A percentile compares a stretch with the other conserved stretches of the same genome.
phyloP scores from a whole-genome alignment of 2,888 invertebrate genomes.

The Helicoverpa assulta region DNA sequence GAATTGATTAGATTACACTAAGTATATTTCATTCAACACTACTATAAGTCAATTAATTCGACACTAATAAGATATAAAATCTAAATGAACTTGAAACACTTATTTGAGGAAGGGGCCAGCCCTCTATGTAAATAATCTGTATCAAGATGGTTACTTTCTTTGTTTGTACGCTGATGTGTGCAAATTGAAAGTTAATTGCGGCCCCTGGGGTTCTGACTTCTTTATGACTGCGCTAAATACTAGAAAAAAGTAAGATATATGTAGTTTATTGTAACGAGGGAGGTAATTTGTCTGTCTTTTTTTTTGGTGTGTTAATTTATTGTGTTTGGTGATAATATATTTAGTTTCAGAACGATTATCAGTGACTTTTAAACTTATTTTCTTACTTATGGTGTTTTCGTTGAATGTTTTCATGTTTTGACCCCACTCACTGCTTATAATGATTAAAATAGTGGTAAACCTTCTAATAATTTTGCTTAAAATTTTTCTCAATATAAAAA shows the following conservation, averaged over 20 bases:
- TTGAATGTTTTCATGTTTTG: no score
- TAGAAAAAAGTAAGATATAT: conserved; percentile 55
- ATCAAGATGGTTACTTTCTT: conserved; percentile 75
- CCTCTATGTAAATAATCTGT: conserved; percentile 53
- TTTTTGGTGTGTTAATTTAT: conserved; percentile 25
- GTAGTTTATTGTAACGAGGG: conserved; percentile 43
- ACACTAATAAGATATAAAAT: conserved; percentile 58
- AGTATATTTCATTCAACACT: not conserved
- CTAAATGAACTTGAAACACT: conserved; percentile 67
- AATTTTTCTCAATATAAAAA: not conserved
- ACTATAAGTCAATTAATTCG: conserved; percentile 20
- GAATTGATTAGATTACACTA: not conserved
- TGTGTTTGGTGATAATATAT: not conserved
- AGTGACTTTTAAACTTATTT: no score
- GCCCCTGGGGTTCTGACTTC: conserved; percentile 61
- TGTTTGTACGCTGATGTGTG: conserved; percentile 79
- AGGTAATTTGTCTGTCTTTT: conserved; percentile 48
- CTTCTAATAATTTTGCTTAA: no score
- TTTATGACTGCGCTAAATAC: conserved; percentile 52
- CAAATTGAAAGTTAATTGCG: conserved; percentile 85
- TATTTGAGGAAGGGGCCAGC: conserved; percentile 32
- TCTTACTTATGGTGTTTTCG: no score
- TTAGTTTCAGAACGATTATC: no score
- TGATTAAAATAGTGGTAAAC: no score
- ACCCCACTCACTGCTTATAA: no score